Conservation (phyloP, 1,140 invertebrate genomes). For the Brachionus plicatilis region DNA sequence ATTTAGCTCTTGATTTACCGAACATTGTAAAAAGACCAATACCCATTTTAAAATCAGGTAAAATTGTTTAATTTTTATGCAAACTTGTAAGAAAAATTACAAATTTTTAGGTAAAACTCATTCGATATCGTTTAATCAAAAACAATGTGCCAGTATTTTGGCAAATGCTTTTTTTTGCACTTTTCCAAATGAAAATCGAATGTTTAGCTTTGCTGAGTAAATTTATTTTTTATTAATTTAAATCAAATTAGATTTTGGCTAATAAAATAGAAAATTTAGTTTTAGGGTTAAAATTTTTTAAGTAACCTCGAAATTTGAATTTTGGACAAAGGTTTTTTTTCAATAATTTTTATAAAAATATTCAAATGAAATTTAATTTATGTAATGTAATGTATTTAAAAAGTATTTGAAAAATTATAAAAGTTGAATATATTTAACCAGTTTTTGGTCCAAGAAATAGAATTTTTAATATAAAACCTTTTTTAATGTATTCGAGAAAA, state of each 20-base stretch:
- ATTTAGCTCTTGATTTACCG: not conserved
- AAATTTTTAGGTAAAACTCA: not conserved
- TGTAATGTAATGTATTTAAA: too few relatives aligned
- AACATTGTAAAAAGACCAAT: not conserved
- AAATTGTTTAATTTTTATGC: not conserved
- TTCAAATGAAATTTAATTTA: too few relatives aligned
- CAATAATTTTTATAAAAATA: too few relatives aligned
- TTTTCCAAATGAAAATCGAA: conserved; percentile 56
- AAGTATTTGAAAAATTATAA: too few relatives aligned
- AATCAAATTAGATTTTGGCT: not conserved
- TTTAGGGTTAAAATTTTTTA: too few relatives aligned
- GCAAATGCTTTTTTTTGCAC: conserved; percentile 95
- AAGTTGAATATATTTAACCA: too few relatives aligned
- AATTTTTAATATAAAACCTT: too few relatives aligned
- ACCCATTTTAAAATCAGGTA: not conserved
- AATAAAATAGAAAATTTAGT: too few relatives aligned
- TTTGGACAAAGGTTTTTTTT: too few relatives aligned
- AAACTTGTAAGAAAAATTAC: not conserved
- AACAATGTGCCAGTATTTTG: conserved; percentile 76
- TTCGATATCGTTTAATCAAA: conserved; percentile 69
- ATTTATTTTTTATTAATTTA: not conserved
- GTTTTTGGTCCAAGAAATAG: too few relatives aligned
- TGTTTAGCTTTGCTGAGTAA: not conserved
- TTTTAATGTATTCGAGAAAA: too few relatives aligned
- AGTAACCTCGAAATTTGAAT: too few relatives aligned